Percentiles rank a stretch among this genome's conserved stretches.
Conservation (phyloP, 2,113 vertebrate genomes). For the Myotis lucifugus region DNA sequence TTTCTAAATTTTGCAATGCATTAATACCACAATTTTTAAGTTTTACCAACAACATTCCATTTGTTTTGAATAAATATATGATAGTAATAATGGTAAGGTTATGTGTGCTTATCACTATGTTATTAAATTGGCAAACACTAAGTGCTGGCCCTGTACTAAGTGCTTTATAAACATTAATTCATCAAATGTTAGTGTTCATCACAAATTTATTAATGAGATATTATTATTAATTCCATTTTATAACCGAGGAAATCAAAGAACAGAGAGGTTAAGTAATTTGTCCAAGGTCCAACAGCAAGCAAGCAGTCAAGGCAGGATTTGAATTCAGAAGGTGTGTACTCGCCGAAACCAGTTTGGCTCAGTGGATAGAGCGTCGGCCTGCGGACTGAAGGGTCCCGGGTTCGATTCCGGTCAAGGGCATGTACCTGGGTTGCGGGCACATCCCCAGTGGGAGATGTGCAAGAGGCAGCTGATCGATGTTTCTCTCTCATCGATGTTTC, state of each 20-base stretch:
- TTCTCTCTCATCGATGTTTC: too few relatives aligned
- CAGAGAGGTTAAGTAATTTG: not conserved
- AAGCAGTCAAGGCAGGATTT: not conserved
- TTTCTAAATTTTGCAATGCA: not conserved
- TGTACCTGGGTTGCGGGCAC: too few relatives aligned
- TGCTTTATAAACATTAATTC: not conserved
- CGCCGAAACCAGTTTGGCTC: too few relatives aligned
- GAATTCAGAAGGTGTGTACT: not conserved
- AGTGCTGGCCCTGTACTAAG: not conserved
- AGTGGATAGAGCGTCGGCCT: too few relatives aligned
- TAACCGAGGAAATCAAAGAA: not conserved
- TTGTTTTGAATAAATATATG: not conserved
- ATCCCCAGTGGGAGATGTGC: too few relatives aligned
- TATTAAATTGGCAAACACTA: not conserved
- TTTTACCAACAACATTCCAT: not conserved
- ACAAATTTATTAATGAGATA: not conserved
- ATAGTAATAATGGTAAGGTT: not conserved
- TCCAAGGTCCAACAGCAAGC: not conserved
- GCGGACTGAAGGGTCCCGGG: too few relatives aligned
- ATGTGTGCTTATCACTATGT: not conserved
- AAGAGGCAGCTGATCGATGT: too few relatives aligned
- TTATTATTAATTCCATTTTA: not conserved
- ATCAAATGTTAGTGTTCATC: not conserved
- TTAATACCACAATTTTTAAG: not conserved
- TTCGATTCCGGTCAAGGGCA: too few relatives aligned